Evolutionary conservation across 2,113 vertebrate species (phyloP), one percentile per base, ranked within the genome.

Genomic region (Stigmatopora argus): DNA sequence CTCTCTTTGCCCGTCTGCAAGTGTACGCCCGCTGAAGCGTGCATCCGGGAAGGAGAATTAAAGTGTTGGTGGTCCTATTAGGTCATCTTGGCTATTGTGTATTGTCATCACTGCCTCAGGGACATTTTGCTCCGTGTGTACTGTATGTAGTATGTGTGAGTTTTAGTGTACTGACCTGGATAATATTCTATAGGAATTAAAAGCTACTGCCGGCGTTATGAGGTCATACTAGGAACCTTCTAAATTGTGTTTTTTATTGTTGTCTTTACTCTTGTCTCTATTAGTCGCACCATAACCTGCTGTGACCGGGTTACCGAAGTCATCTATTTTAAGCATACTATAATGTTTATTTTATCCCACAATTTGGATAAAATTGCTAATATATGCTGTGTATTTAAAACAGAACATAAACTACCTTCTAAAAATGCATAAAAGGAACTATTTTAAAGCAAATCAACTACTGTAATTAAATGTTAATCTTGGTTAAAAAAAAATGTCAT

Each of bases 91-190:
- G 61, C 65, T 77, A 81, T 83, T 85, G 81, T 87, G 75, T 81
- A 78, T 87, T 79, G 81, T 78, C 80, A 72, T 59, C 71, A 68
- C 66, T 58, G 82, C 83, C 80, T 71, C 64, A 70, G 81, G 83
- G 72, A 45, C 15, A 71, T 75, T 68, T 46, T 5, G 59, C 18
- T 62, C 18, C 62, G 21, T 62, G 62, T 73, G 64, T 41, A 41
- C 56, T 67, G 47, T 71, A 64, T 70, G 34, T 44, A 61, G 34
- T 44, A 61, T 56, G 49, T 64, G 64, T 35, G 66, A 64, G 65
- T 69, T 70, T 78, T 74, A 71, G 79, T 78, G 78, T 75, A 72
- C 66, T 86, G 87, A 86, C 87, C 87, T 85, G 80, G 69, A 87
- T 85, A 62, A 70, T 79, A 45, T 74, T 81, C 75, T 80, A 71